Conservation (phyloP, 2,113 vertebrate genomes). For the Cyphomyrus plagiostoma region DNA sequence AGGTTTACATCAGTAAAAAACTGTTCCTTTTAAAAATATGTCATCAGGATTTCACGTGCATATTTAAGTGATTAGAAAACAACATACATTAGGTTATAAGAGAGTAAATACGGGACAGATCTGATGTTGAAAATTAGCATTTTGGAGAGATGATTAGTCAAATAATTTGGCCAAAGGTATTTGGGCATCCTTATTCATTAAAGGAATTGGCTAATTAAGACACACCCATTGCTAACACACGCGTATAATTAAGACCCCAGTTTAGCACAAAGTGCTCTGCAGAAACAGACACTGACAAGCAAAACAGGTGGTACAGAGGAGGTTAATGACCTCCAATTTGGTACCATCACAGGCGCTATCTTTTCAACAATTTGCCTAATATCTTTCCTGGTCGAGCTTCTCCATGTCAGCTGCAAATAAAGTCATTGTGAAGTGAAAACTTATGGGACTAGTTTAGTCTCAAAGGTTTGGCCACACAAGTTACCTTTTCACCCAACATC, state of each 20-base stretch:
- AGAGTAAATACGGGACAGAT: background rate
- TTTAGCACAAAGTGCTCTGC: background rate
- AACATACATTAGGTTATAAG: background rate
- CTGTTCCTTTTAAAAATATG: background rate
- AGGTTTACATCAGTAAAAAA: background rate
- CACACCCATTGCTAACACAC: background rate
- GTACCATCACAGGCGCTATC: background rate
- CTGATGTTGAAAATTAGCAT: background rate
- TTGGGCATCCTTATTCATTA: background rate
- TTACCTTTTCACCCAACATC: background rate
- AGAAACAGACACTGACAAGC: background rate
- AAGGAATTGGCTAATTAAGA: background rate
- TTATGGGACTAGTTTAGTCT: background rate
- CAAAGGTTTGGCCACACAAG: background rate
- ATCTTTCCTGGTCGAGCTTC: background rate
- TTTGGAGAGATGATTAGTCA: background rate
- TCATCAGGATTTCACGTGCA: background rate
- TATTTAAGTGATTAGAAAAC: background rate
- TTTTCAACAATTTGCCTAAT: background rate
- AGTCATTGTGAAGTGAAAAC: background rate
- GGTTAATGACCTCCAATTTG: background rate
- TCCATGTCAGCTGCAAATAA: background rate
- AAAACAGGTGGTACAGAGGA: background rate
- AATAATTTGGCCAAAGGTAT: background rate
- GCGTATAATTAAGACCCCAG: background rate